Conservation (phyloP, 1,140 invertebrate genomes). For the Uloborus diversus region DNA sequence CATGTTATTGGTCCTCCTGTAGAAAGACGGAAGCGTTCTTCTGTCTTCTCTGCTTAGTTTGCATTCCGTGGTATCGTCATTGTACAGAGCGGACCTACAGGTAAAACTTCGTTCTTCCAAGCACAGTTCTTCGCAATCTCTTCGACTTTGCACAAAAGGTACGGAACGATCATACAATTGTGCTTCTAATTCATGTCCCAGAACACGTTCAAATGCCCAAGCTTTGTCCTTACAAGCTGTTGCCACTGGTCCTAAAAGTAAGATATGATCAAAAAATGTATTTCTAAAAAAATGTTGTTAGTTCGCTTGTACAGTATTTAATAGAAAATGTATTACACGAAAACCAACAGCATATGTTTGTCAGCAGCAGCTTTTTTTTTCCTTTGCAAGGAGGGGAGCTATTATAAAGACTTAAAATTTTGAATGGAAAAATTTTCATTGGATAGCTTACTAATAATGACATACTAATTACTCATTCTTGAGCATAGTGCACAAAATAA, state of each 20-base stretch:
- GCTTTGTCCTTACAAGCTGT: slow-evolving; percentile 65
- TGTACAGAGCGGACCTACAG: slow-evolving; percentile 69
- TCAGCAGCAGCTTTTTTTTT: too few relatives aligned
- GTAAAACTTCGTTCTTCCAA: slow-evolving; percentile 63
- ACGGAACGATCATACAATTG: slow-evolving; percentile 64
- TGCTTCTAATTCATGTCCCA: slow-evolving; percentile 66
- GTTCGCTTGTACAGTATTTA: too few relatives aligned
- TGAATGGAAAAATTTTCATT: too few relatives aligned
- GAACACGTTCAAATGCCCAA: slow-evolving; percentile 69
- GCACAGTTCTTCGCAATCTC: slow-evolving; percentile 68
- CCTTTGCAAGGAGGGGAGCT: too few relatives aligned
- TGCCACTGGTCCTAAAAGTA: slow-evolving; percentile 56
- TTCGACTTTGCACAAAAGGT: slow-evolving; percentile 64
- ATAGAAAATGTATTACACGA: too few relatives aligned
- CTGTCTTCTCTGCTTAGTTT: slow-evolving; percentile 66
- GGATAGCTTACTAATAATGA: too few relatives aligned
- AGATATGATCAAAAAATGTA: too few relatives aligned
- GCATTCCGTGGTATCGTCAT: slow-evolving; percentile 66
- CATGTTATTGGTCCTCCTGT: slow-evolving; percentile 62
- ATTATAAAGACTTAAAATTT: too few relatives aligned
- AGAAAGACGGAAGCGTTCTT: slow-evolving; percentile 64
- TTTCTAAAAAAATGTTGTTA: too few relatives aligned
- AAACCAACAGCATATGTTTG: too few relatives aligned
- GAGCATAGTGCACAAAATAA: too few relatives aligned
- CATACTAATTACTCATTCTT: too few relatives aligned